Evolutionary conservation across 2,888 invertebrate species (phyloP).

Genomic region (Acanthopleura granulata): DNA sequence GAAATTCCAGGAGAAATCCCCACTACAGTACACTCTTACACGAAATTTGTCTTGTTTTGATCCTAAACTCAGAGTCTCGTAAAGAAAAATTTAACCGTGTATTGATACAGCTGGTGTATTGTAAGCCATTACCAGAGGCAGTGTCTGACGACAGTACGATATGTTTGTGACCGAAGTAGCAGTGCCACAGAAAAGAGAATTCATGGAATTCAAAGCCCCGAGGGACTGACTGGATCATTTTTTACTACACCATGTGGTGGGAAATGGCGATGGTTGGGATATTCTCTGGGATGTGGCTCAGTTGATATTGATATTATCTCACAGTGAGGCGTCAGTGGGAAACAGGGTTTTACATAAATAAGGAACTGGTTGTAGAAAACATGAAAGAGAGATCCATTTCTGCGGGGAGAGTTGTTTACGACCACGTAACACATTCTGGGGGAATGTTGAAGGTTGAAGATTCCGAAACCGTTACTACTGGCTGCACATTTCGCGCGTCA

Average conservation of each 20-base stretch:
- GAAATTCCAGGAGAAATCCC: slow-evolving; percentile 8
- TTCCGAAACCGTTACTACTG: not conserved
- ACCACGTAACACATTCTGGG: slow-evolving; percentile 10
- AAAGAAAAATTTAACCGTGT: no score
- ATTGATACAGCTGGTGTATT: no score
- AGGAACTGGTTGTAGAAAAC: slow-evolving; percentile 17
- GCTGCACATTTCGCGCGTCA: not conserved
- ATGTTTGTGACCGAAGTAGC: no score
- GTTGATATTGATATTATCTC: slow-evolving; percentile 16
- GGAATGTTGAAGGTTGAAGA: slow-evolving; percentile 11
- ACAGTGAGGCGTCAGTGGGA: slow-evolving; percentile 20
- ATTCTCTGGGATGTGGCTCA: slow-evolving; percentile 5
- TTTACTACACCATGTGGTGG: not conserved
- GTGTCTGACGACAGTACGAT: no score
- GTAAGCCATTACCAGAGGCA: no score
- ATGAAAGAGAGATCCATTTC: slow-evolving; percentile 7
- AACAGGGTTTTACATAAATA: slow-evolving; percentile 21
- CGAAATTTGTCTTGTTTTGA: slow-evolving; percentile 12
- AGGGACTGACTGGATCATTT: slow-evolving; percentile 1
- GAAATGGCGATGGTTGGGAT: not conserved
- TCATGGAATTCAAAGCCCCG: no score
- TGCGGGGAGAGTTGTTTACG: slow-evolving; percentile 11
- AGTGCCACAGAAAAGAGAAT: no score
- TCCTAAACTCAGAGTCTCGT: no score
- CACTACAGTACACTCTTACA: slow-evolving; percentile 7